These are phyloP conservation scores for Seriola quinqueradiata DNA, from an alignment of 2,113 vertebrate genomes.

Conservation along the genomic window DNA sequence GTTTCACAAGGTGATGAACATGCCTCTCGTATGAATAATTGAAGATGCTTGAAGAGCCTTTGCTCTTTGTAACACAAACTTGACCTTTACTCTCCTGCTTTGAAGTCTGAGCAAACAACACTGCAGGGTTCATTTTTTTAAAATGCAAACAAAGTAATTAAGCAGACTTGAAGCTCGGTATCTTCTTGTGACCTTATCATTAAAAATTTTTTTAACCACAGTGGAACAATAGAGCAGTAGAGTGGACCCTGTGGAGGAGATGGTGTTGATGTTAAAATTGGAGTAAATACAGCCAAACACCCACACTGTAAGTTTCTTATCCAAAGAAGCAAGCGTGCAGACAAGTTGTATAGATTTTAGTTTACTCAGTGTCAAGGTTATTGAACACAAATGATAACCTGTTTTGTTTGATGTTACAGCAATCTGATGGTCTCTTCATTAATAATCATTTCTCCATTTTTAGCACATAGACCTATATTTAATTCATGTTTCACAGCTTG, in stretches of 20 bases:
- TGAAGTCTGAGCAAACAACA: not conserved
- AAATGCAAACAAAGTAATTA: not conserved
- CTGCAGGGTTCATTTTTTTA: not conserved
- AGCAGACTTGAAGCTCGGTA: not conserved
- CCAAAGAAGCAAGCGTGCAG: not conserved
- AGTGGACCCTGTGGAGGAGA: not conserved
- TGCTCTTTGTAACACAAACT: slow-evolving; percentile 29
- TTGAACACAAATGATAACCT: not conserved
- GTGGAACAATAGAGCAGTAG: not conserved
- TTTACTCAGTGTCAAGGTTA: not conserved
- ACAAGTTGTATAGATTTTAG: not conserved
- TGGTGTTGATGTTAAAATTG: too few species aligned
- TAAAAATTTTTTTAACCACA: not conserved
- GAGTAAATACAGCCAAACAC: not conserved
- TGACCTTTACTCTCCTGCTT: slow-evolving; percentile 23
- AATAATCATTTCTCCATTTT: not conserved
- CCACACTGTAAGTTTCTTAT: not conserved
- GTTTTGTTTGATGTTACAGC: not conserved
- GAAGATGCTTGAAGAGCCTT: slow-evolving; percentile 21
- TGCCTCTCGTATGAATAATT: slow-evolving; percentile 36
- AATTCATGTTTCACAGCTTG: not conserved
- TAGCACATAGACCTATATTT: not conserved
- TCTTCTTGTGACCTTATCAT: not conserved
- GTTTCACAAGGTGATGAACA: slow-evolving; percentile 41
- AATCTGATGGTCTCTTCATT: not conserved